Base-by-base conservation (phyloP, 2,888 invertebrate species). In the Acrobasis suavella region DNA sequence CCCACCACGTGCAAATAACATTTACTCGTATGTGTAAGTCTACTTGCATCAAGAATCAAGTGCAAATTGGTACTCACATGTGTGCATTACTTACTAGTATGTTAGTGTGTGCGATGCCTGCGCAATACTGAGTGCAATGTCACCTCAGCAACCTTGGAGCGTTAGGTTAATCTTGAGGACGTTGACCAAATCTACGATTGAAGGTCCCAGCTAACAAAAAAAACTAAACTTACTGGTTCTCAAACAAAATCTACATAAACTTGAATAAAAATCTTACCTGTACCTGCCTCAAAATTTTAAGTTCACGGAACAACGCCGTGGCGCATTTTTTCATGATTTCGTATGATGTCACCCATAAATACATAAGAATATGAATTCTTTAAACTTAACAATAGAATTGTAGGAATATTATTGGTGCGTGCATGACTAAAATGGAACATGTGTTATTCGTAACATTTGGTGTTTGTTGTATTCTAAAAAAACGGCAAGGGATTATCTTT, bases 91-190 rank as follows among this genome's bases (percentile, higher is more conserved):
- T 15, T 58, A 32, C 32, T 58, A 49, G 14, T 50, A 46, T n/a
- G 54, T 50, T 16, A 50, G 62, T 64, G 66, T 68, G 67, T 67
- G 71, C 65, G 73, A 64, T 84, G 83, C 81, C 77, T 68, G 82
- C 82, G 83, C 81, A 80, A 58, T 68, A 64, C 70, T 69, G 70
- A 64, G 64, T 76, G 76, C 86, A 87, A 86, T 82, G 87, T 87
- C 86, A 87, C 86, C 84, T 76, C 72, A 64, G 67, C 75, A 81
- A 87, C 86, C 86, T 87, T 86, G 82, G 64, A 66, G 66, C 68
- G 72, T 72, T 75, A 69, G 77, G 78, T 80, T 80, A 82, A 81
- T 83, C 78, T 80, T 70, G 67, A 75, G 86, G 81, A 80, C 77
- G 69, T 74, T 83, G 85, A 85, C 86, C 84, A 74, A 67, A 62